A percentile compares a stretch with the other conserved stretches of the same genome.
These are phyloP conservation scores for Peucedramus taeniatus DNA, from an alignment of 2,113 vertebrate species.

Conservation along the genomic window DNA sequence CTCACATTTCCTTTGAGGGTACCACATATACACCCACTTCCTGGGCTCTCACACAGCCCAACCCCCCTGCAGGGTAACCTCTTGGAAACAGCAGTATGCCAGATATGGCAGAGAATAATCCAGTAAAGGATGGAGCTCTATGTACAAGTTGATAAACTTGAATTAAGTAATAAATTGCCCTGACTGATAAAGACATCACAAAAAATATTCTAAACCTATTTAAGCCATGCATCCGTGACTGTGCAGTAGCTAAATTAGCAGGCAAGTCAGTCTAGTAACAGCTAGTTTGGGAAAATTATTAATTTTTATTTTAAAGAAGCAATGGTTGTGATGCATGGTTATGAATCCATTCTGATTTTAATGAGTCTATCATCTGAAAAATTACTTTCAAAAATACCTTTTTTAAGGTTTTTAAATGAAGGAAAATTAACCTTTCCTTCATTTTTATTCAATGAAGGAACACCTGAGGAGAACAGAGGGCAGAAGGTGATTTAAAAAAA, in stretches of 20 bases:
- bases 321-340: not conserved
- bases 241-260: not conserved
- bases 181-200: slow-evolving; percentile 48
- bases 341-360: not conserved
- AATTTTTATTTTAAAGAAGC: not conserved
- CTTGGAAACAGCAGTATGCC: slow-evolving; percentile 1
- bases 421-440: not conserved
- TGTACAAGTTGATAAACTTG: not conserved
- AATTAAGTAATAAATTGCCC: slow-evolving; percentile 39
- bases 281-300: not conserved
- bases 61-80: not conserved
- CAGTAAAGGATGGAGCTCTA: slow-evolving; percentile 14
- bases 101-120: slow-evolving; percentile 11
- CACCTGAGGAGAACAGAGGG: not conserved
- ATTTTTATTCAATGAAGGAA: not conserved
- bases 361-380: not conserved
- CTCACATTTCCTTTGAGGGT: not conserved
- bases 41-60: not conserved
- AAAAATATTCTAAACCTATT: slow-evolving; percentile 22
- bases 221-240: not conserved
- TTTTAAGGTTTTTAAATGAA: no score
- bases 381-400: not conserved
- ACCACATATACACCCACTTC: not conserved
- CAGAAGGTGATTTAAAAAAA: not conserved
- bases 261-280: not conserved